phyloP scores from a whole-genome alignment of 1,140 invertebrate genomes.

The Leptoteleia sp. region DNA sequence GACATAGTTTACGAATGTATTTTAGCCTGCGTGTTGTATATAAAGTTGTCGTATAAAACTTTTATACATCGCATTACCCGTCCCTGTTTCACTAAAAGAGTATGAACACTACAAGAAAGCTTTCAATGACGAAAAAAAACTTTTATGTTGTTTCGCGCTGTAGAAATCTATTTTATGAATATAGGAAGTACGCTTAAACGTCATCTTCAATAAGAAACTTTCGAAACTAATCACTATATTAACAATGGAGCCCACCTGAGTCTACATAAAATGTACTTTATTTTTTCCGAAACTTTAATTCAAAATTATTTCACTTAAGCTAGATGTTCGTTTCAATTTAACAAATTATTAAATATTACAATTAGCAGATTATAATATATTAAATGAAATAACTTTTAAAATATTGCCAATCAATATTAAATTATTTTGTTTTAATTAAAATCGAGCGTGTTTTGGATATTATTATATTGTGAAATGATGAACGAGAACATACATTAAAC shows the following conservation, averaged over 20 bases:
- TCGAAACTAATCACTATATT: conserved; percentile 58
- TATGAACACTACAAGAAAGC: conserved; percentile 64
- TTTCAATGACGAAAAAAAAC: conserved; percentile 62
- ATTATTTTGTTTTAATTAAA: too few relatives aligned
- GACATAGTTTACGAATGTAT: conserved; percentile 59
- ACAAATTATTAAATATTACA: background rate
- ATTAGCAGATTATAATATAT: too few relatives aligned
- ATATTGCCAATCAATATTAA: too few relatives aligned
- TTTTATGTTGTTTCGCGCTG: conserved; percentile 57
- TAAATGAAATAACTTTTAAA: too few relatives aligned
- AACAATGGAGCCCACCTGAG: conserved; percentile 59
- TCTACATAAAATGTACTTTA: conserved; percentile 42
- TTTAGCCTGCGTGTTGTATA: conserved; percentile 51
- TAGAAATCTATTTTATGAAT: conserved; percentile 65
- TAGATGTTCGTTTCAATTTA: conserved; percentile 6
- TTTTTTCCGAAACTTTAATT: conserved; percentile 15
- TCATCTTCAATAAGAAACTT: conserved; percentile 52
- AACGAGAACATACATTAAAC: too few relatives aligned
- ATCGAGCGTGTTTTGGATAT: too few relatives aligned
- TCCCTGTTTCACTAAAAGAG: conserved; percentile 46
- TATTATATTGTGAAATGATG: too few relatives aligned
- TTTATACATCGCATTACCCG: conserved; percentile 63
- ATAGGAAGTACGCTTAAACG: conserved; percentile 54
- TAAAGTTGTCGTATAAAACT: conserved; percentile 63
- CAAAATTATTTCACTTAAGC: conserved; percentile 33